phyloP scores from a whole-genome alignment of 2,113 vertebrate species.

The Vidua macroura region DNA sequence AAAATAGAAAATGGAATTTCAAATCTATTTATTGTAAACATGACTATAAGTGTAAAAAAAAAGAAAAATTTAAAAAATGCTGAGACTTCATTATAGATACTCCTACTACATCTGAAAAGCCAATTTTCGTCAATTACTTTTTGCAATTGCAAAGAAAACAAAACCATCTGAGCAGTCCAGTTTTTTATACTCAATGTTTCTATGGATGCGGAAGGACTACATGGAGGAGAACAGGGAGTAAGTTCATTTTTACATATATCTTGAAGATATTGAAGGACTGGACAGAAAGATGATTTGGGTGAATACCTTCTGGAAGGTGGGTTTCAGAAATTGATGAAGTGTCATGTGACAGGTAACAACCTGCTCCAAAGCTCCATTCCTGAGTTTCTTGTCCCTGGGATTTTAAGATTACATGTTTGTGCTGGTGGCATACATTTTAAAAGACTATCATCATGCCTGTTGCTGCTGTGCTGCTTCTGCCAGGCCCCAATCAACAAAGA shows the following conservation, averaged over 20 bases:
- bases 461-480: neutral
- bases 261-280: neutral
- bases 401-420: neutral
- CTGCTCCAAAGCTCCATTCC: neutral
- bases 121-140: neutral
- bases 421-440: neutral
- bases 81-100: neutral
- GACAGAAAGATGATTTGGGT: neutral
- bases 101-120: neutral
- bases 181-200: neutral
- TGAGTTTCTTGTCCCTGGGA: neutral
- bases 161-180: neutral
- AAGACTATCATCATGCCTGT: neutral
- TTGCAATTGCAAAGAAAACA: neutral
- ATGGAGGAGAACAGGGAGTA: neutral
- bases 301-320: neutral
- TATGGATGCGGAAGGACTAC: neutral
- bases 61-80: neutral
- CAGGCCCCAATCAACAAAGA: neutral
- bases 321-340: neutral
- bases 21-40: neutral
- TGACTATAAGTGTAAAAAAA: neutral
- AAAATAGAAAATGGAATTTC: neutral
- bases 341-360: neutral
- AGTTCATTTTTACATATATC: neutral